These are phyloP conservation scores for Sympetrum striolatum DNA, from an alignment of 2,888 invertebrate species.

Conservation along the genomic window DNA sequence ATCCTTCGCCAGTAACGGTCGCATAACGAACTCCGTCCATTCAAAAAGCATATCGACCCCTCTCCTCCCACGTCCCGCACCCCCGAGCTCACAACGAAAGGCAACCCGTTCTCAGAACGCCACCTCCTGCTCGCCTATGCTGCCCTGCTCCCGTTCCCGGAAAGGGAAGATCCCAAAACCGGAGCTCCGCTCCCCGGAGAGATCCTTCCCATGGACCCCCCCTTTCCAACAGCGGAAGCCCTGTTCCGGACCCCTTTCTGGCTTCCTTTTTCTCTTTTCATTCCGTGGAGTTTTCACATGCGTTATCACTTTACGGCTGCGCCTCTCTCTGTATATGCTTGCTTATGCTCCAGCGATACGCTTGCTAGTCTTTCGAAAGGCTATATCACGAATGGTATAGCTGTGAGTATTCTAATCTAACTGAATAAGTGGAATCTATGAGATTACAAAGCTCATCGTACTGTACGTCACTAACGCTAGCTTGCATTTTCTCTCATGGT, in stretches of 20 bases:
- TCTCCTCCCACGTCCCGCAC: background rate
- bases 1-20: background rate
- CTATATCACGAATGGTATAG: no score
- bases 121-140: slow-evolving; percentile 1
- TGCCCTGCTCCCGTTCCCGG: slow-evolving; percentile 26
- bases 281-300: no score
- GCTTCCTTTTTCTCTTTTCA: background rate
- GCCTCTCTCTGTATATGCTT: background rate
- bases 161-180: slow-evolving; percentile 8
- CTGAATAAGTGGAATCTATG: background rate
- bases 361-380: no score
- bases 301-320: background rate
- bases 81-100: background rate
- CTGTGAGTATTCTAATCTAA: background rate
- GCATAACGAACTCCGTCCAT: background rate
- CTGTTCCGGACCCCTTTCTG: background rate
- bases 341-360: background rate
- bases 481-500: no score
- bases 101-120: background rate
- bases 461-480: no score
- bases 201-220: background rate
- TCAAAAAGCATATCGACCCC: background rate
- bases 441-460: background rate
- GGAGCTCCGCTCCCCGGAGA: background rate
- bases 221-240: background rate